Evolutionary conservation across 92 coral and sea anemone genomes (phyloP).

Genomic region (Palythoa grandis): DNA sequence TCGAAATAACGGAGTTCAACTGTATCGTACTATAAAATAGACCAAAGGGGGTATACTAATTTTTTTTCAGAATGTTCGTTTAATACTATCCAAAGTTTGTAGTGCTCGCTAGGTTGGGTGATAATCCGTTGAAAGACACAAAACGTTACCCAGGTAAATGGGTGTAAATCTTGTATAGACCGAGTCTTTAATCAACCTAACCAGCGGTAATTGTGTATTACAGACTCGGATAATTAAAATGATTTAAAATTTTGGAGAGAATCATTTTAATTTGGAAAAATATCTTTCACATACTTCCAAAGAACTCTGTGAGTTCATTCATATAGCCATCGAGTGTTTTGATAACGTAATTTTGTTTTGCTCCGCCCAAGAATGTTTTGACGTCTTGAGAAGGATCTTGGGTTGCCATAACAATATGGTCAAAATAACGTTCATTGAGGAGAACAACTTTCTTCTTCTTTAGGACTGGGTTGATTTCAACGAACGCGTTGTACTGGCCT

Average conservation of each 20-base stretch:
- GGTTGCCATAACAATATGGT: constrained; percentile 57
- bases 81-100: too few relatives aligned
- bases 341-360: constrained; percentile 69
- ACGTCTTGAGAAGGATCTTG: constrained; percentile 48
- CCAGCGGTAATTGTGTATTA: too few relatives aligned
- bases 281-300: constrained; percentile 50
- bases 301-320: constrained; percentile 68
- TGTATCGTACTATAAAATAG: too few relatives aligned
- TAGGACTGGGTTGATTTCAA: constrained; percentile 69
- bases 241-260: neutral
- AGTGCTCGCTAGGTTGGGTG: too few relatives aligned
- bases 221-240: too few relatives aligned
- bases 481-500: constrained; percentile 67
- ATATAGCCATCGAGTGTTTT: constrained; percentile 74
- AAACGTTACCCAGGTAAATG: too few relatives aligned
- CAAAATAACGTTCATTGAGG: constrained; percentile 70
- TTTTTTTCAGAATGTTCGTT: too few relatives aligned
- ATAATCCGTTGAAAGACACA: too few relatives aligned
- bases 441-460: constrained; percentile 70
- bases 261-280: neutral
- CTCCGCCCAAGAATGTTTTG: constrained; percentile 63
- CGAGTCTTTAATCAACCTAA: too few relatives aligned
- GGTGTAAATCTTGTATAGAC: too few relatives aligned
- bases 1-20: too few relatives aligned
- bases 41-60: too few relatives aligned